Evolutionary conservation across 2,888 invertebrate genomes (phyloP).

Genomic region (Orchesellides sinensis): DNA sequence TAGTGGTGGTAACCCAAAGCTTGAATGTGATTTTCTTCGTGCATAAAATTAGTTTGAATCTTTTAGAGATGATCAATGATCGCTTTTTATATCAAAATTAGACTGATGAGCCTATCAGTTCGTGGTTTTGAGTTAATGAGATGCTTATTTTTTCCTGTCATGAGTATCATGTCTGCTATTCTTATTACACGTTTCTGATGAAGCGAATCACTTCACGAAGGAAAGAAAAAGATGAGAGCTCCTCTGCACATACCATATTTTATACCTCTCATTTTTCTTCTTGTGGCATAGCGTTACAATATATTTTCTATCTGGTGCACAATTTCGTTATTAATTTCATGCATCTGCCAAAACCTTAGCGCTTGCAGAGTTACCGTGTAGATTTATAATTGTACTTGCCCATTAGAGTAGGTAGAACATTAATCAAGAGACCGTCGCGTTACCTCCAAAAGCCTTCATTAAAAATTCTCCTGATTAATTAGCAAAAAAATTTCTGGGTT

Average conservation of each 20-base stretch:
- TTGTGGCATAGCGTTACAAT: slow-evolving; percentile 23
- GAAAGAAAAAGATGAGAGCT: background rate
- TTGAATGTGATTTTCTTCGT: background rate
- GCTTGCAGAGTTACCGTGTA: too few species aligned
- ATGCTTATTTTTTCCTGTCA: slow-evolving; percentile 51
- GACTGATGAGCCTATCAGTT: slow-evolving; percentile 48
- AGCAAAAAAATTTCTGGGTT: slow-evolving; percentile 40
- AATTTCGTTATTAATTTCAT: slow-evolving; percentile 32
- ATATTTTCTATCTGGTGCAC: slow-evolving; percentile 16
- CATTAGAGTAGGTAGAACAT: slow-evolving; percentile 50
- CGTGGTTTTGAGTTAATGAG: slow-evolving; percentile 61
- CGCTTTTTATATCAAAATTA: slow-evolving; percentile 21
- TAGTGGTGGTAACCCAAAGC: slow-evolving; percentile 12
- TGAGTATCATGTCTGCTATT: slow-evolving; percentile 16
- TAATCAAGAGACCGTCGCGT: slow-evolving; percentile 63
- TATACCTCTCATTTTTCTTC: slow-evolving; percentile 40
- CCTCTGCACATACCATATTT: background rate
- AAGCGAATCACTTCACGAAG: slow-evolving; percentile 4
- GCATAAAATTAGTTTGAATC: background rate
- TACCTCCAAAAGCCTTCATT: slow-evolving; percentile 63
- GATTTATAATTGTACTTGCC: background rate
- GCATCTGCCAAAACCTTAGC: too few species aligned
- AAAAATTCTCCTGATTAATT: slow-evolving; percentile 63
- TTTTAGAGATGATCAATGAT: background rate
- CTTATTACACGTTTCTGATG: slow-evolving; percentile 33